phyloP scores from a whole-genome alignment of 2,888 invertebrate genomes.

The Eupithecia centaureata region DNA sequence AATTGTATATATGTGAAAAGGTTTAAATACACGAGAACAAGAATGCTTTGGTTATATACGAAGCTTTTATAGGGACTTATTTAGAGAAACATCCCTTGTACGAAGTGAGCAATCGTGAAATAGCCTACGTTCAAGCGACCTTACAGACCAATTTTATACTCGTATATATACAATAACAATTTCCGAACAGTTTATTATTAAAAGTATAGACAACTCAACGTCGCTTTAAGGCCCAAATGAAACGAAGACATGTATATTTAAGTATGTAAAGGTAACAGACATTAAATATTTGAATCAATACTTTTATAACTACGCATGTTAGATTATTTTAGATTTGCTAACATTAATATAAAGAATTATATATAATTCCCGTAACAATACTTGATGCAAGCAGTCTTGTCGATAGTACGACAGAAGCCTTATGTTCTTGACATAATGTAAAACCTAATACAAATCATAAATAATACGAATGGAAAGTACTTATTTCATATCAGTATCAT shows the following conservation, averaged over 20 bases:
- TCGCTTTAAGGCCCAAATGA: slow-evolving; percentile 29
- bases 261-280: slow-evolving; percentile 14
- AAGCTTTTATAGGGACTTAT: slow-evolving; percentile 81
- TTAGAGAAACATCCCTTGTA: slow-evolving; percentile 77
- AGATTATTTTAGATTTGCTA: slow-evolving; percentile 27
- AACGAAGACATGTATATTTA: slow-evolving; percentile 17
- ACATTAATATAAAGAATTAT: slow-evolving; percentile 41
- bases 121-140: slow-evolving; percentile 78
- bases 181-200: slow-evolving; percentile 59
- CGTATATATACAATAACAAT: slow-evolving; percentile 77
- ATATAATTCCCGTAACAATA: slow-evolving; percentile 54
- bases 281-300: slow-evolving; percentile 19
- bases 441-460: neutral
- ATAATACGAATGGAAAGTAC: slow-evolving; percentile 2
- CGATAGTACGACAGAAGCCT: slow-evolving; percentile 49
- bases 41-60: slow-evolving; percentile 69
- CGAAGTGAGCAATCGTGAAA: slow-evolving; percentile 79
- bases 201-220: slow-evolving; percentile 30
- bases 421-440: slow-evolving; percentile 14
- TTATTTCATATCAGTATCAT: neutral
- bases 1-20: slow-evolving; percentile 68
- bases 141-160: slow-evolving; percentile 65
- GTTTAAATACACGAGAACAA: slow-evolving; percentile 67
- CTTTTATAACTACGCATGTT: slow-evolving; percentile 24
- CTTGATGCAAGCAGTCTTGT: slow-evolving; percentile 69